Percentiles rank a stretch among this genome's conserved stretches.
Conservation (phyloP, 2,888 invertebrate genomes). For the Hemistola chrysoprasaria region DNA sequence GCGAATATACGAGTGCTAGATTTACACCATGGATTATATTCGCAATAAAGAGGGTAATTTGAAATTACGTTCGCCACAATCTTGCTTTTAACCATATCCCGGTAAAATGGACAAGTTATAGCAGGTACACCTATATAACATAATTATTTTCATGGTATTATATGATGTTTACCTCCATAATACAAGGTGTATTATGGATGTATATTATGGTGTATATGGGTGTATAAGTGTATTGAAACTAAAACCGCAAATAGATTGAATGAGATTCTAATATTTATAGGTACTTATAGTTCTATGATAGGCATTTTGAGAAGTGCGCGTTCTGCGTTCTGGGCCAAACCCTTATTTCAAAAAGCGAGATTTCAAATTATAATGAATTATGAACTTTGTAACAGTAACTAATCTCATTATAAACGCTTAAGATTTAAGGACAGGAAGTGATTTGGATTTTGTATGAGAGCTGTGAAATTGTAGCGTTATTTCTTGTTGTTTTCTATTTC, state of each 20-base stretch:
- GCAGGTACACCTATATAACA: constrained; percentile 5
- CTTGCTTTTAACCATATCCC: constrained; percentile 61
- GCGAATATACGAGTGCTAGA: constrained; percentile 65
- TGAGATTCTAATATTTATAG: too few relatives aligned
- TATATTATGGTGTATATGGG: too few relatives aligned
- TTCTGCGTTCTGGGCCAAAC: too few relatives aligned
- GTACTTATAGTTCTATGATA: too few relatives aligned
- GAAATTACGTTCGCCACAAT: constrained; percentile 66
- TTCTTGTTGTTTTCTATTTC: constrained; percentile 50
- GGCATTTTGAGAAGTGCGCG: too few relatives aligned
- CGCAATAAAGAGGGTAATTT: constrained; percentile 72
- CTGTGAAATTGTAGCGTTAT: constrained; percentile 63
- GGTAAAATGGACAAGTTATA: constrained; percentile 34
- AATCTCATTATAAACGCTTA: constrained; percentile 41
- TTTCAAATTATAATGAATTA: not conserved
- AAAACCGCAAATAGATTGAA: too few relatives aligned
- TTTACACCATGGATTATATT: constrained; percentile 66
- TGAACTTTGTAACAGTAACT: constrained; percentile 23
- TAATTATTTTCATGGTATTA: constrained; percentile 6
- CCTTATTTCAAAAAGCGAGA: not conserved
- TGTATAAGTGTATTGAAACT: too few relatives aligned
- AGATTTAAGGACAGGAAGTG: constrained; percentile 59
- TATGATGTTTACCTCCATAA: too few relatives aligned
- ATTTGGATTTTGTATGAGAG: constrained; percentile 51
- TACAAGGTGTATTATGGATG: too few relatives aligned